These are phyloP conservation scores for Nannobrachium achirus DNA, from an alignment of 2,113 vertebrate genomes.

Conservation along the genomic window DNA sequence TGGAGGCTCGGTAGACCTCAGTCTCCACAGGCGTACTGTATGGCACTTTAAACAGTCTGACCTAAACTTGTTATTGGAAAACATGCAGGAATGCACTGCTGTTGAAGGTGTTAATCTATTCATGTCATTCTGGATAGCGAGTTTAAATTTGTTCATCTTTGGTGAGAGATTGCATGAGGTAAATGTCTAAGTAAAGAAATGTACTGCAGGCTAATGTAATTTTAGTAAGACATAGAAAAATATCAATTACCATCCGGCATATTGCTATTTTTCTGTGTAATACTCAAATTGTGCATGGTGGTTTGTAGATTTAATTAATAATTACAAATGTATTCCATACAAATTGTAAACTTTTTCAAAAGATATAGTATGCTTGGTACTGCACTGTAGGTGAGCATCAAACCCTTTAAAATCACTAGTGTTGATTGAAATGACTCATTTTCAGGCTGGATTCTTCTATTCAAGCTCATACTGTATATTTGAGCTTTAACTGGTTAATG, in stretches of 20 bases:
- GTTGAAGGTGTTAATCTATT: slow-evolving; percentile 30
- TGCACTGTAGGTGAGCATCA: background rate
- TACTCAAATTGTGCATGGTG: background rate
- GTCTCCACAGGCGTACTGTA: slow-evolving; percentile 30
- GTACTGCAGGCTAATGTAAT: too few species aligned
- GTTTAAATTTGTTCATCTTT: slow-evolving; percentile 9
- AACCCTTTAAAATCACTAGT: background rate
- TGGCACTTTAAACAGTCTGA: slow-evolving; percentile 64
- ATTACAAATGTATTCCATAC: background rate
- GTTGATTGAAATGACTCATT: slow-evolving; percentile 24
- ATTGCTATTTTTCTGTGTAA: background rate
- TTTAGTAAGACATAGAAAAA: background rate
- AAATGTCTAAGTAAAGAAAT: slow-evolving; percentile 17
- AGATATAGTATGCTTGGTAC: background rate
- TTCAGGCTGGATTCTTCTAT: slow-evolving; percentile 37
- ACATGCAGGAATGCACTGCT: slow-evolving; percentile 43
- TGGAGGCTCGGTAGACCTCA: slow-evolving; percentile 22
- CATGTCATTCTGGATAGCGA: slow-evolving; percentile 11
- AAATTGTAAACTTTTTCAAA: slow-evolving; percentile 1
- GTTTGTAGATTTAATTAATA: background rate
- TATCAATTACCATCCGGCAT: background rate
- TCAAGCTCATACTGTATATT: slow-evolving; percentile 39
- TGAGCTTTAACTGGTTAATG: slow-evolving; percentile 43
- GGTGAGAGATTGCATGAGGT: slow-evolving; percentile 26
- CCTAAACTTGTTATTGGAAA: slow-evolving; percentile 35